These are phyloP conservation scores for Sitobion miscanthi DNA, from an alignment of 1,140 invertebrate species.

Conservation along the genomic window DNA sequence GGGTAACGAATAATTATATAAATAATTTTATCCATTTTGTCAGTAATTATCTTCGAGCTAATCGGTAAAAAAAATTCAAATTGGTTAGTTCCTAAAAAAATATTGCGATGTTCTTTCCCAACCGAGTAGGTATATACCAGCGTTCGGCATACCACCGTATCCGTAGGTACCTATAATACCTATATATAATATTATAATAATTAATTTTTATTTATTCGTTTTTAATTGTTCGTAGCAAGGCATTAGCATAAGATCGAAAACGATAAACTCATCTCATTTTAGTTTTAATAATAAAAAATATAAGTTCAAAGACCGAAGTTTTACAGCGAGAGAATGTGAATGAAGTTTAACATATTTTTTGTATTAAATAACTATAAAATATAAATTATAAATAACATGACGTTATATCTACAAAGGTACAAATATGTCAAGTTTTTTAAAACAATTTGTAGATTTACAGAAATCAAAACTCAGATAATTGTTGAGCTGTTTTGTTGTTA, in stretches of 20 bases:
- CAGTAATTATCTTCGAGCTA: not conserved
- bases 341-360: not conserved
- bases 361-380: not conserved
- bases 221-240: not conserved
- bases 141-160: not conserved
- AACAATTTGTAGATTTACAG: not conserved
- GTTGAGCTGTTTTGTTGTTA: not conserved
- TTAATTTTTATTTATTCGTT: not conserved
- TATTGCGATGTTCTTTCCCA: not conserved
- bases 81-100: not conserved
- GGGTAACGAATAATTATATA: constrained; percentile 3
- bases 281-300: not conserved
- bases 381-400: not conserved
- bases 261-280: not conserved
- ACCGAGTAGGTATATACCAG: not conserved
- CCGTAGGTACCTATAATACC: not conserved
- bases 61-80: constrained; percentile 5
- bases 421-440: not conserved
- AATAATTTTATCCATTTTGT: not conserved
- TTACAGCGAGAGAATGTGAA: not conserved
- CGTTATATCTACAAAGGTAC: not conserved
- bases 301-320: not conserved
- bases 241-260: not conserved
- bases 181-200: not conserved
- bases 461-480: not conserved